Evolutionary conservation across 2,113 vertebrate species (phyloP), one percentile per base, ranked within the genome.

Genomic region (Aramus guarauna): DNA sequence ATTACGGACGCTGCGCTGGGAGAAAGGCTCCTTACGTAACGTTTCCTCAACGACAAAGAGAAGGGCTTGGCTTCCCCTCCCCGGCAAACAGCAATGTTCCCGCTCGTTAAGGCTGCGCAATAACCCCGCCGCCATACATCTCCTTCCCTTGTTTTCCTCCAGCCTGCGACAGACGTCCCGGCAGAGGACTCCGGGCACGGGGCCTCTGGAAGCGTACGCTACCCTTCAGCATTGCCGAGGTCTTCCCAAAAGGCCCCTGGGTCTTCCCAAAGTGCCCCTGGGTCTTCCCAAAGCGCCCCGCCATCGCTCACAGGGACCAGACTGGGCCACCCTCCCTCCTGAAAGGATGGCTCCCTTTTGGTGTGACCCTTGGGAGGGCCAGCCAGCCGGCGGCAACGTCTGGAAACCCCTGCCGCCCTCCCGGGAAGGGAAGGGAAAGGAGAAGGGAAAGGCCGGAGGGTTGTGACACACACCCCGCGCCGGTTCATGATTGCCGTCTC

Each of bases 11-110:
- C 67, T 16, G 63, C n/a, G 62, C 71, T 62, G 67, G 45, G 79
- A 93, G 92, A 97, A 83, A 84, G 76, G 78, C 62, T 94, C 64
- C 91, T 98, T 81, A 93, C 2, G 3, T 90, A 95, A 76, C 48
- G 79, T 91, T 77, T 92, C 86, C 92, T 91, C 74, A 81, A 63
- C 0, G 13, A 80, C 85, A 88, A 90, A 92, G 69, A 52, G 50
- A 21, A 34, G 64, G 72, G 56, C 43, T 69, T 64, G 75, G 82
- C 94, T 97, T 92, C 91, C 92, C 52, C 50, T 86, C 88, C 84
- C 18, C 30, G 58, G 41, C 58, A 39, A 90, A 71, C 19, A 93
- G 69, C 73, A 55, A 30, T 11, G 69, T 68, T 71, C 77, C 77
- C 11, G 8, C 53, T 87, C 9, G 1, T 45, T 76, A 18, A 77